Base-by-base conservation (phyloP, 1,140 invertebrate species). In the Papilio dardanus region DNA sequence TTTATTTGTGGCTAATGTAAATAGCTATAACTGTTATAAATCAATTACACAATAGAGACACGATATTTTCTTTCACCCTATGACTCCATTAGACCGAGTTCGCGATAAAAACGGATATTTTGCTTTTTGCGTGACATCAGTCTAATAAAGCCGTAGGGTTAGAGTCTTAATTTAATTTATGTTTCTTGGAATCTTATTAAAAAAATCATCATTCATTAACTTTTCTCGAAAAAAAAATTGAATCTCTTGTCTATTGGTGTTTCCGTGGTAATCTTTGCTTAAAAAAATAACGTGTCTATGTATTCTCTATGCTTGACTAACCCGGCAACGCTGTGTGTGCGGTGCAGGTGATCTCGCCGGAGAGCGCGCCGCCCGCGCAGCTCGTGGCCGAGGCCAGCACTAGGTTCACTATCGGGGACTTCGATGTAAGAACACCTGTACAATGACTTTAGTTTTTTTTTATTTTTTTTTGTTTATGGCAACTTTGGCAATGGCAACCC, bases 381-480 rank as follows among this genome's bases (percentile, higher is more conserved):
- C 91, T 95, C 73, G 90, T 94, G 74, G 94, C 94, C 77, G 90
- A 91, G 30, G 89, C 89, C 66, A 88, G 80, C 65, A 95, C 94
- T 83, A 93, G 90, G 81, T 95, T 95, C 91, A 95, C 94, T 84
- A 95, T 95, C 83, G 95, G 95, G 82, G 95, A 95, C 83, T 95
- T 95, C 84, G 95, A 95, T 81, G 95, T 95, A 94, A 95, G 94
- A 30, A 75, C 24, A 14, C 35, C 40, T 67, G 42, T 77, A 58
- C 65, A 73, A 40, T 21, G 33, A 67, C 40, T 50, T 40, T 54
- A 14, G 33, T 67, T 40, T 69, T 35, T 8, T 35, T 71, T 50
- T 50, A 35, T 19, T 73, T 69, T 42, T 69, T 35, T 69, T 69
- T 19, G 28, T 40, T 35, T 33, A 69, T 33, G 40, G 65, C 54